A percentile compares a stretch with the other conserved stretches of the same genome.
Conservation (phyloP, 1,140 invertebrate genomes). For the Apocrypta bakeri region DNA sequence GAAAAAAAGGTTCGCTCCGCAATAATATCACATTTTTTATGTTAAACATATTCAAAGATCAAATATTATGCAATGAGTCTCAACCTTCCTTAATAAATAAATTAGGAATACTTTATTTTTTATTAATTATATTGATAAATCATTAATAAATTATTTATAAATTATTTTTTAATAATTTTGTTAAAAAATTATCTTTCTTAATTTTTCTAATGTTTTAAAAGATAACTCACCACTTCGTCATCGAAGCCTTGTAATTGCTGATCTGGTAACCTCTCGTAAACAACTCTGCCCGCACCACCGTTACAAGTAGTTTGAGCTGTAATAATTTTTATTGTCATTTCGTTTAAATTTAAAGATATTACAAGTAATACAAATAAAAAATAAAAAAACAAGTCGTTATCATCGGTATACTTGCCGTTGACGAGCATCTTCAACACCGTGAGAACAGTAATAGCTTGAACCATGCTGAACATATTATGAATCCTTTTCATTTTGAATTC, state of each 20-base stretch:
- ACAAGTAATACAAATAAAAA: too few species aligned
- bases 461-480: conserved; percentile 80
- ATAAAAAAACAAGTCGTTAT: not conserved
- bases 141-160: too few species aligned
- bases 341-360: too few species aligned
- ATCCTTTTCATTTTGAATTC: conserved; percentile 78
- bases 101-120: too few species aligned
- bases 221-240: conserved; percentile 85
- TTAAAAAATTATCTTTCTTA: not conserved
- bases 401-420: conserved; percentile 81
- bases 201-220: not conserved
- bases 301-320: conserved; percentile 93
- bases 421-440: conserved; percentile 88
- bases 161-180: not conserved
- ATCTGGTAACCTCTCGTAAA: conserved; percentile 91
- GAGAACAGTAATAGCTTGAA: conserved; percentile 88
- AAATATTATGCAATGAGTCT: too few species aligned
- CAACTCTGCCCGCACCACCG: conserved; percentile 86
- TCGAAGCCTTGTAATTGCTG: conserved; percentile 91
- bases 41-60: too few species aligned
- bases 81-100: too few species aligned
- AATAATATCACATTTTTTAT: too few species aligned
- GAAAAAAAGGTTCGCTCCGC: too few species aligned
- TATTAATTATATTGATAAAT: too few species aligned
- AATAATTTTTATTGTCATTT: not conserved